phyloP scores from a whole-genome alignment of 1,140 invertebrate species.

The Philaenus spumarius region DNA sequence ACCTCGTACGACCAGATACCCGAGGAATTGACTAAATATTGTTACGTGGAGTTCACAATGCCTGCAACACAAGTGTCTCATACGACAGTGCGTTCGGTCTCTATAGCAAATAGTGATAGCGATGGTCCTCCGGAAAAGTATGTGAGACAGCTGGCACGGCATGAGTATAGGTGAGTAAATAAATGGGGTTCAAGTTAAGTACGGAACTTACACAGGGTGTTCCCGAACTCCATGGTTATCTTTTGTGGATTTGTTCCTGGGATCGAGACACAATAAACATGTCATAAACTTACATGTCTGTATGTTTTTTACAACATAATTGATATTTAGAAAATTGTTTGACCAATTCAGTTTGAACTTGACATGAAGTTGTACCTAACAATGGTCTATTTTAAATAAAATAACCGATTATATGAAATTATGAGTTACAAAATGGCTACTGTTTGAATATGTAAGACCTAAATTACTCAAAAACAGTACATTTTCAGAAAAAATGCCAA shows the following conservation, averaged over 20 bases:
- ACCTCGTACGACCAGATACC: conserved; percentile 97
- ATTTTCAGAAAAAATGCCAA: too few species aligned
- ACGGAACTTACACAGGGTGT: too few species aligned
- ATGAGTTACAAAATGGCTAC: too few species aligned
- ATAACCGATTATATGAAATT: too few species aligned
- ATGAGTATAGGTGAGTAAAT: conserved; percentile 77
- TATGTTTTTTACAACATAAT: neutral
- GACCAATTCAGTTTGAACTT: too few species aligned
- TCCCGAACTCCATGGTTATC: too few species aligned
- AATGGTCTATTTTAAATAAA: too few species aligned
- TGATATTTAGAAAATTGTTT: too few species aligned
- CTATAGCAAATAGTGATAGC: conserved; percentile 79
- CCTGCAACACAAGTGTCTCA: conserved; percentile 95
- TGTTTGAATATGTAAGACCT: too few species aligned
- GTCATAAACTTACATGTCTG: neutral
- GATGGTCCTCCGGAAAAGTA: conserved; percentile 98
- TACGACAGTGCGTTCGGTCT: conserved; percentile 92
- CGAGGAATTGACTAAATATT: conserved; percentile 81
- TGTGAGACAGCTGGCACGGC: conserved; percentile 92
- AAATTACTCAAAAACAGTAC: too few species aligned
- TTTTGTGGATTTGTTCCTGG: neutral
- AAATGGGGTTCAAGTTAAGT: neutral
- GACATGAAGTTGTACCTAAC: too few species aligned
- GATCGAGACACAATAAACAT: neutral
- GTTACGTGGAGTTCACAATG: conserved; percentile 97